Evolutionary conservation across 1,140 invertebrate species (phyloP), one percentile per base, ranked within the genome.

Genomic region (Heliconius eleuchia): DNA sequence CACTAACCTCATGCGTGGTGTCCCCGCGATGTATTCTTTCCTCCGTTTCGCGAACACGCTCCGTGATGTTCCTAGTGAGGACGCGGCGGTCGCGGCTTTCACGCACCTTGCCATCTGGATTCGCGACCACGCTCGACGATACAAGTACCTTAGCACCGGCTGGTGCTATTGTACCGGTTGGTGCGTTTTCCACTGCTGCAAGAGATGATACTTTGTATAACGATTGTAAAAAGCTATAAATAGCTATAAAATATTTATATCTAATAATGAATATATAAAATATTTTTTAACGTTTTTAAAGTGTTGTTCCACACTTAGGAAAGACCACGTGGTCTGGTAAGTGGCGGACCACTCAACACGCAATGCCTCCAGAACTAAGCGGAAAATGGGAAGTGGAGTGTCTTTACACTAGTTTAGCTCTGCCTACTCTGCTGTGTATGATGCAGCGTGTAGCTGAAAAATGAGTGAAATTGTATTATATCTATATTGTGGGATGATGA

Each of bases 21-120:
- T 98, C 97, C 19, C 97, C 97, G 71, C 96, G 92, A 88, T 98
- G 97, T 86, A 96, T 96, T 34, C 97, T 96, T 95, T 98, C 97
- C 92, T 98, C 97, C 0, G 97, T 97, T 91, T 98, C 97, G 50
- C 96, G 94, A 19, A 96, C 95, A 85, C 98, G 96, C 85, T 98
- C 97, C 70, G 96, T 97, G 84, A 98, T 96, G 91, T 98, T 97
- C 42, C 97, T 96, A 23, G 97, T 98, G 80, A 97, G 96, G 16
- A 98, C 96, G 19, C 96, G 96, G 71, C 96, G 97, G 86, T 98
- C 97, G 83, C 96, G 97, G 71, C 97, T 96, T 91, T 98, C 97
- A 71, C 97, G 96, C 37, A 98, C 97, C 70, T 98, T 94, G 5
- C 97, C 96, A 52, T 96, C 97, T 7, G 95, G 95, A 76, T 96